Conservation (phyloP, 2,888 invertebrate genomes). For the Copidosoma aretas region DNA sequence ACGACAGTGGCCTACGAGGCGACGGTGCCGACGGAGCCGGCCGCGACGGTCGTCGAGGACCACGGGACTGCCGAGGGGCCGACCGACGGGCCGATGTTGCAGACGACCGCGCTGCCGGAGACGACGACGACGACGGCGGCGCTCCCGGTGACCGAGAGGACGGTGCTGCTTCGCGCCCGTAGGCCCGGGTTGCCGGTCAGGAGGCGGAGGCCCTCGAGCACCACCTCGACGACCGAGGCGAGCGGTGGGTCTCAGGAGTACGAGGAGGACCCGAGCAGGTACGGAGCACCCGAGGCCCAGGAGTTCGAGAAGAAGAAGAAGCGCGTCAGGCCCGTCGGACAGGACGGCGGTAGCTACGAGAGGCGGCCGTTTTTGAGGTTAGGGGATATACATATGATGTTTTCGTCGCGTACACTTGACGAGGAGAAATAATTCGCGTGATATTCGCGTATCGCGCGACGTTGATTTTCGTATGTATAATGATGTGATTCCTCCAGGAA, state of each 20-base stretch:
- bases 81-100: constrained; percentile 49
- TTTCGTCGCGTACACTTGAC: no score
- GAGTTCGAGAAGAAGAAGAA: constrained; percentile 46
- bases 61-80: constrained; percentile 42
- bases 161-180: constrained; percentile 42
- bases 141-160: constrained; percentile 44
- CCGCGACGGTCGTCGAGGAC: constrained; percentile 35
- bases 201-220: constrained; percentile 50
- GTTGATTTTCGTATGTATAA: neutral
- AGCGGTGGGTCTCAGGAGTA: constrained; percentile 21
- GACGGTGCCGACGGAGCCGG: constrained; percentile 43
- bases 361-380: constrained; percentile 23
- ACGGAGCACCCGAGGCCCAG: constrained; percentile 46
- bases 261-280: constrained; percentile 46
- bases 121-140: constrained; percentile 45
- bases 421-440: no score
- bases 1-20: constrained; percentile 37
- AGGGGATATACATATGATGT: no score
- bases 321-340: constrained; percentile 46
- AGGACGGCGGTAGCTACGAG: constrained; percentile 42
- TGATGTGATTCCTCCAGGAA: constrained; percentile 12
- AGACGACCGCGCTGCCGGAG: constrained; percentile 44
- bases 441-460: no score
- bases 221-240: constrained; percentile 47
- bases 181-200: constrained; percentile 47